These are phyloP conservation scores for Bilobella aurantiaca DNA, from an alignment of 1,140 invertebrate species.

Conservation along the genomic window DNA sequence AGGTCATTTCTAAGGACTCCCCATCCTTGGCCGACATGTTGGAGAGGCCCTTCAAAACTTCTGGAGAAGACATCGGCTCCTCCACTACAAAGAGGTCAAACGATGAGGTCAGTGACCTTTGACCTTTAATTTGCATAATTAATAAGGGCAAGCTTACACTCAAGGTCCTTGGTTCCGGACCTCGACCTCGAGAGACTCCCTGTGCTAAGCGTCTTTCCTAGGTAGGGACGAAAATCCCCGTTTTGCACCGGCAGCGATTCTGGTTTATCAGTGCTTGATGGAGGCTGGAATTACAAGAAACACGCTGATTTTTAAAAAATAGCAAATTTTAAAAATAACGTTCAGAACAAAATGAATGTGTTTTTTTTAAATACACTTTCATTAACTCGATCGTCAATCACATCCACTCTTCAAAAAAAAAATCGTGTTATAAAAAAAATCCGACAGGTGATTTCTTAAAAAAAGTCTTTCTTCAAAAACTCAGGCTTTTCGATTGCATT, in stretches of 20 bases:
- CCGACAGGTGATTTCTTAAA: no score
- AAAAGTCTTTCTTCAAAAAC: no score
- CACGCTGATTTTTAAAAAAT: not conserved
- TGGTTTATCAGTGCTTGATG: not conserved
- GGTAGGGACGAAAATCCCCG: conserved; percentile 55
- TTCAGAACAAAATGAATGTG: no score
- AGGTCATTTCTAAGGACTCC: conserved; percentile 62
- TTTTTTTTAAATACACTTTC: no score
- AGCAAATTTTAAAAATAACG: no score
- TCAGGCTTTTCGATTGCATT: no score
- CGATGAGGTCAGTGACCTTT: not conserved
- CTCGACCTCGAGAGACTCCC: conserved; percentile 68
- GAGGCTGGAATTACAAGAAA: conserved; percentile 2
- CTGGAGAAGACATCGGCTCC: conserved; percentile 72
- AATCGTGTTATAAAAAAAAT: no score
- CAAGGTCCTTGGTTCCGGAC: conserved; percentile 78
- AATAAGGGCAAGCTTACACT: conserved; percentile 58
- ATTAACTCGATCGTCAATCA: no score
- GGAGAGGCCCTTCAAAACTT: conserved; percentile 51
- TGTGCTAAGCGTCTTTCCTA: conserved; percentile 55
- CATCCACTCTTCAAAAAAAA: no score
- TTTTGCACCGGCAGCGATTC: not conserved
- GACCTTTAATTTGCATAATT: not conserved
- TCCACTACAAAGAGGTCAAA: conserved; percentile 60
- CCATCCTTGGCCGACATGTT: conserved; percentile 67